Conservation (phyloP, 2,888 invertebrate genomes). For the Therioaphis trifolii region DNA sequence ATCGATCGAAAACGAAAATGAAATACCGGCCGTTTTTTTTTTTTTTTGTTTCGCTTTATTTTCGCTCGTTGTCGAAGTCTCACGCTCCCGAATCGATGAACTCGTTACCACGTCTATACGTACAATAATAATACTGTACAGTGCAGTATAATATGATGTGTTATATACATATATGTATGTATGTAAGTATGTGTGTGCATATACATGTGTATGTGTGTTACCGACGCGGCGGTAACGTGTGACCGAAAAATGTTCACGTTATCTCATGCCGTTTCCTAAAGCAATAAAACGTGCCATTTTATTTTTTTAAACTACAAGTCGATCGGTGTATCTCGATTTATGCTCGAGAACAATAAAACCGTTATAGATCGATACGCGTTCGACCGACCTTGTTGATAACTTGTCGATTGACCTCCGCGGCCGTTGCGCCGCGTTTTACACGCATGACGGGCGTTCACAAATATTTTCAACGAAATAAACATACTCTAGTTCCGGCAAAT, state of each 20-base stretch:
- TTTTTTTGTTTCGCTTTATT: too few relatives aligned
- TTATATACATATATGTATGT: not conserved
- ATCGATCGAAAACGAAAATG: too few relatives aligned
- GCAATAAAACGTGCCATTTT: constrained; percentile 54
- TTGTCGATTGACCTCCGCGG: constrained; percentile 8
- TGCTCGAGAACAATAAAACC: constrained; percentile 21
- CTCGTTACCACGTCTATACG: too few relatives aligned
- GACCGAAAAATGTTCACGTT: constrained; percentile 6
- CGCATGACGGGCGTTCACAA: not conserved
- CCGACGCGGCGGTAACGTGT: not conserved
- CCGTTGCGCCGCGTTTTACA: not conserved
- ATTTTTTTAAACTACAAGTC: too few relatives aligned
- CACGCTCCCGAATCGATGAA: too few relatives aligned
- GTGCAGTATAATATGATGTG: too few relatives aligned
- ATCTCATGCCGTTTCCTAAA: constrained; percentile 45
- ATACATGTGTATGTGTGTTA: too few relatives aligned
- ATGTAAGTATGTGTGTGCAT: not conserved
- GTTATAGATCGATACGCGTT: constrained; percentile 5
- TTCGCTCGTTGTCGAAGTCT: too few relatives aligned
- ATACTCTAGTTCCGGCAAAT: not conserved
- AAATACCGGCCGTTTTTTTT: too few relatives aligned
- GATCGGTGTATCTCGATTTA: not conserved
- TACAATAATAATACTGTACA: too few relatives aligned
- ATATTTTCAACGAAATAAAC: not conserved
- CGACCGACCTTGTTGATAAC: constrained; percentile 32